Conservation (phyloP, 2,888 invertebrate genomes). For the Odontomyia ornata region DNA sequence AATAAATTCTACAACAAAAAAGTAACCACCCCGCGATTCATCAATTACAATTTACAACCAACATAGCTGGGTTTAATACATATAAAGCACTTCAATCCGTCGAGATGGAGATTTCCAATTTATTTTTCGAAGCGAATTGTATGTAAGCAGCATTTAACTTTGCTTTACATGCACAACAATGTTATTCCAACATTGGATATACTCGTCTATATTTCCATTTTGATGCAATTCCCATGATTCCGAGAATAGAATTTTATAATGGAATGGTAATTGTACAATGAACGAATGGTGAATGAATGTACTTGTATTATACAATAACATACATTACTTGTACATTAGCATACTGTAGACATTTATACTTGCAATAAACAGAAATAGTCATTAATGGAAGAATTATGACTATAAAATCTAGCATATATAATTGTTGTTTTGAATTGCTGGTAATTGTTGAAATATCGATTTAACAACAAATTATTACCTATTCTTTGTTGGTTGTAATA, state of each 20-base stretch:
- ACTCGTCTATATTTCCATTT: not conserved
- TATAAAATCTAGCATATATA: not conserved
- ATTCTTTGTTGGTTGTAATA: too few species aligned
- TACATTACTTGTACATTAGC: too few species aligned
- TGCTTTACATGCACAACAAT: too few species aligned
- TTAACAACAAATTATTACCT: not conserved
- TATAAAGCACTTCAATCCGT: not conserved
- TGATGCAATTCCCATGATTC: conserved; percentile 12
- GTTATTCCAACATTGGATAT: not conserved
- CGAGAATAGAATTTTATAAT: conserved; percentile 5
- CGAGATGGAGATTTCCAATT: too few species aligned
- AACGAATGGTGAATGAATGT: not conserved
- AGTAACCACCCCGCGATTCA: too few species aligned
- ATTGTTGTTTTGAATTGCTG: not conserved
- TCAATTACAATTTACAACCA: not conserved
- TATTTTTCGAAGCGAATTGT: too few species aligned
- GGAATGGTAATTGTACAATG: not conserved
- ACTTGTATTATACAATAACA: not conserved
- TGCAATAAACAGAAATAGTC: too few species aligned
- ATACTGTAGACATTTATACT: too few species aligned
- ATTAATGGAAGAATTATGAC: not conserved
- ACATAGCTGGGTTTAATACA: not conserved
- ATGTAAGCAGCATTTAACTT: too few species aligned
- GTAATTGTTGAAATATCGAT: not conserved
- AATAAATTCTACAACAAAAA: not conserved